These are phyloP conservation scores for Andrena hattorfiana DNA, from an alignment of 2,888 invertebrate species.

Conservation along the genomic window DNA sequence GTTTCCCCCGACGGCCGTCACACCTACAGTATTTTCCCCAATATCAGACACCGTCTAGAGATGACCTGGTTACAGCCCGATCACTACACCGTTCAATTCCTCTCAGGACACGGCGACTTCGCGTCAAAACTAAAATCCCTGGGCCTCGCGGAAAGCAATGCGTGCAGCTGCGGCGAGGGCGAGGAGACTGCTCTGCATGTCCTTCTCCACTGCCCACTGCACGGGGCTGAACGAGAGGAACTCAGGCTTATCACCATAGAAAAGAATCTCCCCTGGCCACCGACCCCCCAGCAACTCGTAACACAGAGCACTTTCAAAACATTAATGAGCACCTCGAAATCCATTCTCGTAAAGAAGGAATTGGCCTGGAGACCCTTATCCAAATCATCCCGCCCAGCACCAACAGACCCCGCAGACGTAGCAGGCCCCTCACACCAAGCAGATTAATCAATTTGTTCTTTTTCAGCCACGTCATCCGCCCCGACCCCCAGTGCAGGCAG, in stretches of 20 bases:
- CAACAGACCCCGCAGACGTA: no score
- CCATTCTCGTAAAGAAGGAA: no score
- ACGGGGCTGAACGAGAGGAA: background rate
- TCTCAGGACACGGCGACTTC: conserved; percentile 17
- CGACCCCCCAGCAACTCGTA: no score
- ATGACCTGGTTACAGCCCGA: background rate
- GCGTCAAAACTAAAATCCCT: background rate
- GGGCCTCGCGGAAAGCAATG: background rate
- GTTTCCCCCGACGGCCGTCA: background rate
- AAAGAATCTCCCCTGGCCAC: no score
- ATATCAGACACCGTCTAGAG: background rate
- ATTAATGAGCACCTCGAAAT: no score
- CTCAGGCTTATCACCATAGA: no score
- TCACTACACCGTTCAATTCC: background rate
- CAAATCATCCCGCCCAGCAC: no score
- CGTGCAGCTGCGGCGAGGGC: background rate
- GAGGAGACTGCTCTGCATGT: background rate
- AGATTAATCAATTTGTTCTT: background rate
- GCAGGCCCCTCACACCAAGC: background rate
- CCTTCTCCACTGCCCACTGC: background rate
- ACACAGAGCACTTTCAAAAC: no score
- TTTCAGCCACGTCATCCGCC: background rate
- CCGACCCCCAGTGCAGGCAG: background rate
- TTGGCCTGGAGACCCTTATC: no score
- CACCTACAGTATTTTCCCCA: no score